Evolutionary conservation across 2,797 vertebrate species (phyloP), one percentile per base, ranked within the genome.

Genomic region (Oreochromis grahami): DNA sequence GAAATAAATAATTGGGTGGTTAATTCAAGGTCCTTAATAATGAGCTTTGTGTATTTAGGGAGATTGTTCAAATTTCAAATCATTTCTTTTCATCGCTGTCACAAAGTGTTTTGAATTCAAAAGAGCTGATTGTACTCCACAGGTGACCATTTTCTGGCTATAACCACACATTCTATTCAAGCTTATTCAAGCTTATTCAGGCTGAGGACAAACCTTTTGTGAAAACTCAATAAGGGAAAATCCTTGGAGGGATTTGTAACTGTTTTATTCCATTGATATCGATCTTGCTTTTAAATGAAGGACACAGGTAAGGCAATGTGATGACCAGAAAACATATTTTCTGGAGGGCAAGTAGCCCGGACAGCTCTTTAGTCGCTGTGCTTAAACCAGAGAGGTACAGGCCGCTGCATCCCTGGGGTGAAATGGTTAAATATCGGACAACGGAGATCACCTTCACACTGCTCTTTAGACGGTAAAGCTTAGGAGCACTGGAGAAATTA

Each of bases 401-500:
- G 45, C 24, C 7, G 7, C 84, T 60, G 79, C 74, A 14, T 89
- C 85, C 86, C 36, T 1, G 3, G 53, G 74, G 63, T 32, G 38
- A 81, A 81, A 79, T 60, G 84, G 92, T 95, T 90, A 93, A 95
- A 95, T 94, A 94, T 94, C 89, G 90, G 94, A 87, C 79, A 92
- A 82, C 34, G 15, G 68, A 29, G 65, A 63, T 79, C 83, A 68
- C 85, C 83, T 89, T 85, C 87, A 53, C 80, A 85, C 87, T 76
- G 79, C 83, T 88, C 85, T 80, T 72, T 55, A 41, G 38, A 38
- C 81, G 80, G 84, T 88, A 91, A 93, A 88, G 58, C 88, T 36
- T 85, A 81, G 85, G 52, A 91, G 87, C 90, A 80, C 84, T 80
- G 85, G 88, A 94, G 90, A 87, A 96, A 95, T 96, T 95, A 96